Conservation (phyloP, 2,888 invertebrate species). For the Anaspis maculata region DNA sequence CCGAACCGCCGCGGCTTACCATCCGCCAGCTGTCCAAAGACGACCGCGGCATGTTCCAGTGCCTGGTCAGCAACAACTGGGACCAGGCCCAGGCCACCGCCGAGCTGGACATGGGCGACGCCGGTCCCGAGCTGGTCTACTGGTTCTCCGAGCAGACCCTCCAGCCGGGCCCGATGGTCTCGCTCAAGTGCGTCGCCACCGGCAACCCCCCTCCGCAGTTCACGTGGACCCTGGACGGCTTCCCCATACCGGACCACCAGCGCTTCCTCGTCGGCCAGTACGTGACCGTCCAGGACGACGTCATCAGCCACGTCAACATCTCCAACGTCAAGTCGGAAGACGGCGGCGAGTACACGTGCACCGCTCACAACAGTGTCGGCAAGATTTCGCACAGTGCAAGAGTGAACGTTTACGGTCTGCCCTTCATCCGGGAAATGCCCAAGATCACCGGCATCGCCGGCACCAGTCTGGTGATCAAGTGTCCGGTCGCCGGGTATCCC, state of each 20-base stretch:
- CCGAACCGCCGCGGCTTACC: conserved; percentile 36
- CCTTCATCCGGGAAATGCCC: conserved; percentile 80
- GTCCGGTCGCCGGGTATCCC: conserved; percentile 84
- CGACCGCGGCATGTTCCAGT: conserved; percentile 89
- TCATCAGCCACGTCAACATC: conserved; percentile 87
- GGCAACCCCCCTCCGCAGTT: conserved; percentile 91
- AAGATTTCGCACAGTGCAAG: conserved; percentile 69
- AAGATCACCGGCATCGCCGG: conserved; percentile 83
- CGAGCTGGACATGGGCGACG: conserved; percentile 75
- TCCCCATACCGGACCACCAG: conserved; percentile 52
- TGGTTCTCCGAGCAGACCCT: conserved; percentile 89
- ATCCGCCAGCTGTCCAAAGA: conserved; percentile 64
- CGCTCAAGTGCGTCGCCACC: conserved; percentile 87
- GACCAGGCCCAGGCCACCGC: conserved; percentile 79
- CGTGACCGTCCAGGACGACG: conserved; percentile 85
- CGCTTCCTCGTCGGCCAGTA: conserved; percentile 87
- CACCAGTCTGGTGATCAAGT: conserved; percentile 74
- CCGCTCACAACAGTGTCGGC: conserved; percentile 75
- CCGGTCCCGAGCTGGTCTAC: conserved; percentile 80
- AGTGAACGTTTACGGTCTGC: conserved; percentile 81
- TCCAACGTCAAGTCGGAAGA: conserved; percentile 81
- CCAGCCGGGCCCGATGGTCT: conserved; percentile 85
- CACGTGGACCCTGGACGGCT: conserved; percentile 84
- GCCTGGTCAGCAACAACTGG: conserved; percentile 75
- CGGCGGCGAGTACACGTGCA: conserved; percentile 82